A percentile compares a stretch with the other conserved stretches of the same genome.
Evolutionary conservation across 2,113 vertebrate species (phyloP).

Genomic region (Australoheros scitulus): DNA sequence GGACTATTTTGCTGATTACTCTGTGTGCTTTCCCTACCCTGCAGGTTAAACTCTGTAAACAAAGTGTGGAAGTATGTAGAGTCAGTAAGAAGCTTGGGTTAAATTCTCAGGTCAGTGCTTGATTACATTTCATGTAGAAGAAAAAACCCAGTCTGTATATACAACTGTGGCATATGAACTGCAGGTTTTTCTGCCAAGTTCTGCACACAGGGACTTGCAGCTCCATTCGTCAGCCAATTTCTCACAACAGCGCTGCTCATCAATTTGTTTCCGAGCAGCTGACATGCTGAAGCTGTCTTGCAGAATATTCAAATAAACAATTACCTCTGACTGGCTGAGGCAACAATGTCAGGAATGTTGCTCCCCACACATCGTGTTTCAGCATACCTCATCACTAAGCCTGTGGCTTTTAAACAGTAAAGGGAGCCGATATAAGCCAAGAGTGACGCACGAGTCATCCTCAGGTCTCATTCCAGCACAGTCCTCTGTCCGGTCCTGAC

Average conservation of each 20-base stretch:
- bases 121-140: constrained; percentile 31
- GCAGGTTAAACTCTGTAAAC: constrained; percentile 36
- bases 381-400: constrained; percentile 52
- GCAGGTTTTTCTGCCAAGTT: constrained; percentile 47
- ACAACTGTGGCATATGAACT: constrained; percentile 4
- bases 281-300: constrained; percentile 50
- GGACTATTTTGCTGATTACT: constrained; percentile 11
- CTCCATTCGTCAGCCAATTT: constrained; percentile 57
- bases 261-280: constrained; percentile 60
- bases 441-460: constrained; percentile 59
- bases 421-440: constrained; percentile 28
- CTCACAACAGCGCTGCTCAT: constrained; percentile 38
- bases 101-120: background rate
- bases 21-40: constrained; percentile 32
- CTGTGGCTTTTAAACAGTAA: constrained; percentile 40
- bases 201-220: constrained; percentile 36
- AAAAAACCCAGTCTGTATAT: constrained; percentile 1
- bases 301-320: constrained; percentile 75
- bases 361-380: constrained; percentile 40
- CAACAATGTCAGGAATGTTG: constrained; percentile 69
- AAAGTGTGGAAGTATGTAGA: constrained; percentile 7
- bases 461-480: constrained; percentile 44
- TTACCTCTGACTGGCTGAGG: constrained; percentile 60
- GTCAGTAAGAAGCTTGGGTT: constrained; percentile 20
- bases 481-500: constrained; percentile 49